Conservation (phyloP, 2,797 vertebrate genomes). For the Lepilemur ruficaudatus region DNA sequence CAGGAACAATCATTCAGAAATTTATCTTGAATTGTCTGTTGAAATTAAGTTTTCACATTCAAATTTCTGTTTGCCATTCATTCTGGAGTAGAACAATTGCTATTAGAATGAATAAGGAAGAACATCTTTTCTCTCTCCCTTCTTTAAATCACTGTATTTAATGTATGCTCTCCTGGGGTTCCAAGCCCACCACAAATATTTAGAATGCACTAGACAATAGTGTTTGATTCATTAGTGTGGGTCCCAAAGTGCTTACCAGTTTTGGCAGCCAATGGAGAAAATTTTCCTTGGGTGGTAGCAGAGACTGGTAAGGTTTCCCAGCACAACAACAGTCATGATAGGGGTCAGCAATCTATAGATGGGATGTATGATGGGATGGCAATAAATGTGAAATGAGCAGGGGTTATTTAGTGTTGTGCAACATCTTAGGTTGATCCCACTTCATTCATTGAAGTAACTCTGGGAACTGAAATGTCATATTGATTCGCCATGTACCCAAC, state of each 20-base stretch:
- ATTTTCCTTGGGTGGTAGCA: not conserved
- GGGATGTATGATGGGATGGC: not conserved
- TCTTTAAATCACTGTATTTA: not conserved
- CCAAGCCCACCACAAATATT: not conserved
- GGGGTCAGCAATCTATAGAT: not conserved
- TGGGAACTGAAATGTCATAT: constrained; percentile 6
- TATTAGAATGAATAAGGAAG: not conserved
- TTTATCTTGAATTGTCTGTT: not conserved
- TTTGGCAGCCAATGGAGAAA: constrained; percentile 41
- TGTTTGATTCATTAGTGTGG: not conserved
- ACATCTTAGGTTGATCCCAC: not conserved
- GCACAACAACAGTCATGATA: not conserved
- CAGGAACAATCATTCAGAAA: not conserved
- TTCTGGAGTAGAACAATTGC: not conserved
- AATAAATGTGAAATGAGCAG: not conserved
- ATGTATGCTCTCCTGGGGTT: not conserved
- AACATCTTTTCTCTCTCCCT: not conserved
- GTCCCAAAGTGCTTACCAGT: not conserved
- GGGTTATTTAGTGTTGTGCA: not conserved
- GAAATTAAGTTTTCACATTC: constrained; percentile 41
- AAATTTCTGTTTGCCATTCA: not conserved
- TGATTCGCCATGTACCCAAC: not conserved
- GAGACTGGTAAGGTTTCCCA: not conserved
- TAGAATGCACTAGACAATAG: not conserved
- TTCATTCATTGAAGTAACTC: not conserved